These are phyloP conservation scores for Euzophera pinguis DNA, from an alignment of 2,888 invertebrate species.

Conservation along the genomic window DNA sequence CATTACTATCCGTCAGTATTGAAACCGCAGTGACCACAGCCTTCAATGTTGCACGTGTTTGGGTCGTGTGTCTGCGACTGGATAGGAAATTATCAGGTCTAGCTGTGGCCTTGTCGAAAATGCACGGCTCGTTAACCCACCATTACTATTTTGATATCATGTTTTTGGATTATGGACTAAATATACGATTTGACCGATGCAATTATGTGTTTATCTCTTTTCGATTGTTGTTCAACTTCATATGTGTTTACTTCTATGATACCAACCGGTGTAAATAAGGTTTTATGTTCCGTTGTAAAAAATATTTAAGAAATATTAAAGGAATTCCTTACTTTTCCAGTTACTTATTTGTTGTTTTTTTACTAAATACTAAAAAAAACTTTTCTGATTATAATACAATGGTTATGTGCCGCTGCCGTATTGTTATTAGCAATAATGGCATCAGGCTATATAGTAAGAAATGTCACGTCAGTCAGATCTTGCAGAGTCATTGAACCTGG, in stretches of 20 bases:
- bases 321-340: too few species aligned
- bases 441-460: slow-evolving; percentile 49
- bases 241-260: too few species aligned
- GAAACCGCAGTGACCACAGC: slow-evolving; percentile 45
- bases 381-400: slow-evolving; percentile 10
- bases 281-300: too few species aligned
- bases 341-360: too few species aligned
- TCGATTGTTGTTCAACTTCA: background rate
- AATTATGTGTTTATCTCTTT: too few species aligned
- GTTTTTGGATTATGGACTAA: background rate
- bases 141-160: background rate
- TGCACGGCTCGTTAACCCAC: background rate
- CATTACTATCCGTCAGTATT: background rate
- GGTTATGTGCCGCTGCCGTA: slow-evolving; percentile 16
- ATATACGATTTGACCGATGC: background rate
- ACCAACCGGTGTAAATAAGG: too few species aligned
- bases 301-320: too few species aligned
- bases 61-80: slow-evolving; percentile 26
- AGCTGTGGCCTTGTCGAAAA: slow-evolving; percentile 1
- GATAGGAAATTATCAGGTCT: slow-evolving; percentile 25
- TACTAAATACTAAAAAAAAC: background rate
- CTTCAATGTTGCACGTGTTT: slow-evolving; percentile 43
- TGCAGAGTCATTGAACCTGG: slow-evolving; percentile 65
- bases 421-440: slow-evolving; percentile 45
- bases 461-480: slow-evolving; percentile 50